These are phyloP conservation scores for Emydura subglobosa DNA, from an alignment of 2,113 vertebrate genomes.

Conservation along the genomic window DNA sequence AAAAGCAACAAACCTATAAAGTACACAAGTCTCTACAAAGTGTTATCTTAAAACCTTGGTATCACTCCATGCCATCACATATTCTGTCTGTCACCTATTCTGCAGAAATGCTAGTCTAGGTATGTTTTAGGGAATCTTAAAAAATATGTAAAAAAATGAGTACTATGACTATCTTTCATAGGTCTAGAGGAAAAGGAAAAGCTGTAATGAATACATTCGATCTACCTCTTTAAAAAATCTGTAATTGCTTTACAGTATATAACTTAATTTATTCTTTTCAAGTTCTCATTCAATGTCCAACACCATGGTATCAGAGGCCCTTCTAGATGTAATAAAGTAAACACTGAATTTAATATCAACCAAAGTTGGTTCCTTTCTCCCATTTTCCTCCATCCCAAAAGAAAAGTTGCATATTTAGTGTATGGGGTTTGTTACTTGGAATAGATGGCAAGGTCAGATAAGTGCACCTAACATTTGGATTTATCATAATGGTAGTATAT, in stretches of 20 bases:
- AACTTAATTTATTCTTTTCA: background rate
- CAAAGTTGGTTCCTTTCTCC: background rate
- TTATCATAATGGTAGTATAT: background rate
- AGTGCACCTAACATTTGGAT: background rate
- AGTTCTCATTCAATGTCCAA: background rate
- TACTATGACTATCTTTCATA: background rate
- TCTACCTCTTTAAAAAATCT: background rate
- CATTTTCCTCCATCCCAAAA: background rate
- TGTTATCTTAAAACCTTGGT: background rate
- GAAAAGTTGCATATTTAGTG: background rate
- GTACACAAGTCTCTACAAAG: background rate
- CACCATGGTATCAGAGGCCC: background rate
- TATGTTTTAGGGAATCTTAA: background rate
- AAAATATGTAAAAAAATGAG: background rate
- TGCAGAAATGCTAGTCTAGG: background rate
- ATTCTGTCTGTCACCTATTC: background rate
- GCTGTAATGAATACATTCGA: background rate
- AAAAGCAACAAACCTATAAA: background rate
- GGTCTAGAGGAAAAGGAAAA: background rate
- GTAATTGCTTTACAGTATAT: background rate
- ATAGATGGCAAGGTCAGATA: background rate
- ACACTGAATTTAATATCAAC: background rate
- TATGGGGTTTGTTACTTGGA: background rate
- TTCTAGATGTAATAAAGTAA: background rate
- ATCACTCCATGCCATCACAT: background rate